A percentile compares a stretch with the other conserved stretches of the same genome.
phyloP scores from a whole-genome alignment of 37 sponge, comb jelly and placozoan species.

The Amphimedon queenslandica region DNA sequence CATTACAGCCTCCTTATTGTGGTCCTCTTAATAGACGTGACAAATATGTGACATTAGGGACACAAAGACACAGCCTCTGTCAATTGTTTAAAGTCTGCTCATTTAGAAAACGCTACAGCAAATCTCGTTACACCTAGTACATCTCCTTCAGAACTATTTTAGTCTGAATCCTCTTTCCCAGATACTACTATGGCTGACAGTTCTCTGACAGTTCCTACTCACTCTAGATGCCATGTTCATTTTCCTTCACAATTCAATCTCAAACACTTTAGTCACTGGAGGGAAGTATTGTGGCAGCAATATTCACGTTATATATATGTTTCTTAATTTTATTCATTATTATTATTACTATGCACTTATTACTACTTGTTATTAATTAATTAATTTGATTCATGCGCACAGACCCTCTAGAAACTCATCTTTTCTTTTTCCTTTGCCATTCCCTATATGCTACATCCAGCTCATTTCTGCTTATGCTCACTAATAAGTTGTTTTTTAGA shows the following conservation, averaged over 20 bases:
- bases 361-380: no score
- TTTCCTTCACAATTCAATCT: neutral
- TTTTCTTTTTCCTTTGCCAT: no score
- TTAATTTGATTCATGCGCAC: no score
- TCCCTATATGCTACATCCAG: no score
- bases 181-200: neutral
- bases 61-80: constrained; percentile 23
- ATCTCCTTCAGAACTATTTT: neutral
- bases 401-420: no score
- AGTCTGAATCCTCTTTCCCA: neutral
- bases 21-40: constrained; percentile 10
- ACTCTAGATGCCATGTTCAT: constrained; percentile 16
- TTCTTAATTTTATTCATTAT: no score
- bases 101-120: constrained; percentile 1
- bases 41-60: constrained; percentile 25
- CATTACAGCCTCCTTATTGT: constrained; percentile 37
- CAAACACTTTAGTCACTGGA: constrained; percentile 3
- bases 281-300: constrained; percentile 6
- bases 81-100: constrained; percentile 43
- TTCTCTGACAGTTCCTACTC: neutral
- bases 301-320: no score
- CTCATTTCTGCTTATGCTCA: no score
- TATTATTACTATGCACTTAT: no score
- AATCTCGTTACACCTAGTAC: neutral
- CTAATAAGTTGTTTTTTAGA: no score